Conservation (phyloP, 2,888 invertebrate genomes). For the Drosophila quasianomalipes region DNA sequence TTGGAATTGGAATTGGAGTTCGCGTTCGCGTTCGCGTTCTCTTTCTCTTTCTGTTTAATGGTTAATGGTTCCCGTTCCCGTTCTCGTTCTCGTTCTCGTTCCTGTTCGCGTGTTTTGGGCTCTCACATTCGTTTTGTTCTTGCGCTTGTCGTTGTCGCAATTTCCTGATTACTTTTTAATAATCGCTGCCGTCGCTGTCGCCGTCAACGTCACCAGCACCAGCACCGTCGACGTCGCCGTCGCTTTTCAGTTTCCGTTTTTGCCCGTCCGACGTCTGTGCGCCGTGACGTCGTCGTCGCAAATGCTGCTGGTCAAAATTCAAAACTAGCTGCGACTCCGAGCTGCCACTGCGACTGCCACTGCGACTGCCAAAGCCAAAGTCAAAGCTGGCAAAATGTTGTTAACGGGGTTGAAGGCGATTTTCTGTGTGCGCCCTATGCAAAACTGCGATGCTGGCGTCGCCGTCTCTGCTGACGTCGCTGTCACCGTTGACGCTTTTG, state of each 20-base stretch:
- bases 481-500: slow-evolving; percentile 17
- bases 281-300: slow-evolving; percentile 78
- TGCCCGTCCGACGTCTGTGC: slow-evolving; percentile 72
- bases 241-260: slow-evolving; percentile 71
- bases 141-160: slow-evolving; percentile 19
- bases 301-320: slow-evolving; percentile 80
- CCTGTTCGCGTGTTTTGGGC: neutral
- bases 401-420: slow-evolving; percentile 1
- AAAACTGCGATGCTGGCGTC: slow-evolving; percentile 30
- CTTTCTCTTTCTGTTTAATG: neutral
- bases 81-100: neutral
- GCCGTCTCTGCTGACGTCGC: neutral
- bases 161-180: slow-evolving; percentile 63
- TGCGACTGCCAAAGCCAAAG: slow-evolving; percentile 20
- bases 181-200: slow-evolving; percentile 29
- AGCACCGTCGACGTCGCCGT: neutral
- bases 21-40: neutral
- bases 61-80: neutral
- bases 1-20: neutral
- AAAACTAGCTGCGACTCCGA: slow-evolving; percentile 40
- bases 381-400: neutral
- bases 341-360: slow-evolving; percentile 26
- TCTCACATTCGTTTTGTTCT: slow-evolving; percentile 24
- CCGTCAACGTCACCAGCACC: slow-evolving; percentile 1
- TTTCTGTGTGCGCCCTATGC: slow-evolving; percentile 40